Percentiles rank a stretch among this genome's conserved stretches.
These are phyloP conservation scores for Drosophila kikkawai DNA, from an alignment of 1,140 invertebrate genomes.

Conservation along the genomic window DNA sequence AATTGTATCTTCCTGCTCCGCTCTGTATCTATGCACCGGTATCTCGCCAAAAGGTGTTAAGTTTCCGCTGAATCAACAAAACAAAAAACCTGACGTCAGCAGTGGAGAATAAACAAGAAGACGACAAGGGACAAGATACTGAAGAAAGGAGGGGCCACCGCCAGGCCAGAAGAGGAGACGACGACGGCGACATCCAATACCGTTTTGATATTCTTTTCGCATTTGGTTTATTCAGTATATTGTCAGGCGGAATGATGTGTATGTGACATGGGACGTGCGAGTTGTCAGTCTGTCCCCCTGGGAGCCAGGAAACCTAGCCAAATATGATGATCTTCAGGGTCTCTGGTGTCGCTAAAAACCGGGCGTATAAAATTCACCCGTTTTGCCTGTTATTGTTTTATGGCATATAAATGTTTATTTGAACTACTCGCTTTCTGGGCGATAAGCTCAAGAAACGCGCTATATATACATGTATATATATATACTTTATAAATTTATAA, in stretches of 20 bases:
- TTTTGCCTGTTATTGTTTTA: slow-evolving; percentile 24
- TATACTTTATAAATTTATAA: slow-evolving; percentile 6
- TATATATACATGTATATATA: slow-evolving; percentile 7
- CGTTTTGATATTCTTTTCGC: slow-evolving; percentile 23
- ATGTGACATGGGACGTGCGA: slow-evolving; percentile 34
- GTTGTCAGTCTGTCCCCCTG: slow-evolving; percentile 20
- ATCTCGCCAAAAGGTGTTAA: slow-evolving; percentile 55
- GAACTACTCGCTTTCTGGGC: slow-evolving; percentile 9
- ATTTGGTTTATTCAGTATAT: slow-evolving; percentile 24
- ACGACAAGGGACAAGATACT: neutral
- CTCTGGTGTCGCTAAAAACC: slow-evolving; percentile 17
- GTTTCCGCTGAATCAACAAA: slow-evolving; percentile 53
- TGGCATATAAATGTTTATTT: slow-evolving; percentile 34
- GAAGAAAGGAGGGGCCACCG: neutral
- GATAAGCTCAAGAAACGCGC: slow-evolving; percentile 32
- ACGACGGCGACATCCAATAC: slow-evolving; percentile 29
- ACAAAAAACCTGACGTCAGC: slow-evolving; percentile 46
- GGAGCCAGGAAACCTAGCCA: slow-evolving; percentile 19
- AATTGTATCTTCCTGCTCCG: slow-evolving; percentile 19
- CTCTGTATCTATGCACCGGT: slow-evolving; percentile 29
- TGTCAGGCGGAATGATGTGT: slow-evolving; percentile 27
- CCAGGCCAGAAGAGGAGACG: neutral
- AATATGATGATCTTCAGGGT: slow-evolving; percentile 36
- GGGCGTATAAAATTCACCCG: slow-evolving; percentile 21
- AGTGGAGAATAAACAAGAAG: slow-evolving; percentile 26